Conservation (phyloP, 53 echinoderm and acorn worm genomes). For the Arbacia lixula region DNA sequence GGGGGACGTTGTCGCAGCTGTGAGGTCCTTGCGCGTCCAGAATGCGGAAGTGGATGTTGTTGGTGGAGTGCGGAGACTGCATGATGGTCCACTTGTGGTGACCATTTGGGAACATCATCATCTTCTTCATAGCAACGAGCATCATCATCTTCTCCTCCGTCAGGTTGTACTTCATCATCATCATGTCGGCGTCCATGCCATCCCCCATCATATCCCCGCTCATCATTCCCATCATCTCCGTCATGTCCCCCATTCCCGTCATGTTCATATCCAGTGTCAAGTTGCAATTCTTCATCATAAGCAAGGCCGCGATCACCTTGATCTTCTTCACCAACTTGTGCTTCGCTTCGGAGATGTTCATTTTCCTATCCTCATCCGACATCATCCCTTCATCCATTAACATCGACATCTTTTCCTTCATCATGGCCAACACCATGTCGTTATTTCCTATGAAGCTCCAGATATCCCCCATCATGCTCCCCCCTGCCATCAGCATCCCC, state of each 20-base stretch:
- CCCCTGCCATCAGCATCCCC: conserved; percentile 23
- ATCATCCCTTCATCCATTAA: conserved; percentile 2
- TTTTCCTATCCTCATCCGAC: conserved; percentile 7
- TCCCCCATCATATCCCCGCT: neutral
- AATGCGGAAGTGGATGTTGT: conserved; percentile 29
- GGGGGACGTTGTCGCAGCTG: conserved; percentile 36
- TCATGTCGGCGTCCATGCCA: neutral
- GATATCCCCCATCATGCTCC: conserved; percentile 30
- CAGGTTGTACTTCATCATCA: conserved; percentile 32
- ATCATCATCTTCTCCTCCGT: conserved; percentile 28
- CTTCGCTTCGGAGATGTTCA: conserved; percentile 23
- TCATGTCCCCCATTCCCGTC: conserved; percentile 36
- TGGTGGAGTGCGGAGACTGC: conserved; percentile 26
- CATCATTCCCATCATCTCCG: conserved; percentile 37
- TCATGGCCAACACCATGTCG: conserved; percentile 26
- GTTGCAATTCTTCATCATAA: conserved; percentile 48
- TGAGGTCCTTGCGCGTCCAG: conserved; percentile 21
- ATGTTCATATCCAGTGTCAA: conserved; percentile 6
- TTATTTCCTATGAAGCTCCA: conserved; percentile 34
- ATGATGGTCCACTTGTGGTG: conserved; percentile 36
- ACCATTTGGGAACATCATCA: neutral
- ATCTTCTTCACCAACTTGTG: conserved; percentile 36
- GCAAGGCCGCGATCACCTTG: conserved; percentile 17
- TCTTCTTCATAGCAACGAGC: neutral
- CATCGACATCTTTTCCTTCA: conserved; percentile 15